Evolutionary conservation across 2,888 invertebrate genomes (phyloP).

Genomic region (Andrena camellia): DNA sequence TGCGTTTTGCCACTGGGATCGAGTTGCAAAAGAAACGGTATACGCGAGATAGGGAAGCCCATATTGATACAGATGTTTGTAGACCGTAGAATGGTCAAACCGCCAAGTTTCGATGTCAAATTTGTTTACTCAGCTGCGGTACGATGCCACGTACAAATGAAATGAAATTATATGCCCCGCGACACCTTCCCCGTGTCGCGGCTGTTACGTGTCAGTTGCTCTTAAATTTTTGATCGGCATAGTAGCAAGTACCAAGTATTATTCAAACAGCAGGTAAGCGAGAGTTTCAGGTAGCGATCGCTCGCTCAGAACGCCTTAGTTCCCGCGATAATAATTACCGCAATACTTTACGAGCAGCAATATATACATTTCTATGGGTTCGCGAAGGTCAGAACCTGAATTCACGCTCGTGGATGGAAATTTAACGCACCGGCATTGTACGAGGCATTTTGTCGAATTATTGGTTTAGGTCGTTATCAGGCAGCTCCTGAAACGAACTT

Average conservation of each 20-base stretch:
- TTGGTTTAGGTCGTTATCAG: constrained; percentile 75
- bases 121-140: constrained; percentile 72
- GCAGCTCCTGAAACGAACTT: constrained; percentile 75
- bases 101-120: constrained; percentile 53
- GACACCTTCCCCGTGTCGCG: constrained; percentile 22
- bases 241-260: background rate
- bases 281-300: constrained; percentile 26
- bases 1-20: constrained; percentile 32
- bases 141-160: constrained; percentile 67
- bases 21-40: constrained; percentile 53
- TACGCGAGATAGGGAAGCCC: constrained; percentile 56
- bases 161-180: constrained; percentile 51
- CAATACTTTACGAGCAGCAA: constrained; percentile 3
- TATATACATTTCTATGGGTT: constrained; percentile 8
- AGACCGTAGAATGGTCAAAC: constrained; percentile 61
- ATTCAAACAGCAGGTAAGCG: constrained; percentile 40
- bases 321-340: background rate
- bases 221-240: constrained; percentile 56
- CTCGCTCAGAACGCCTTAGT: constrained; percentile 15
- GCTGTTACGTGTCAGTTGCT: constrained; percentile 56
- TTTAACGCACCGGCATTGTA: constrained; percentile 47
- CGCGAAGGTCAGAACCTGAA: constrained; percentile 37
- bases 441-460: constrained; percentile 63
- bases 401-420: constrained; percentile 10
- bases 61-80: constrained; percentile 76